Conservation (phyloP, 2,888 invertebrate genomes). For the Pterostichus niger region DNA sequence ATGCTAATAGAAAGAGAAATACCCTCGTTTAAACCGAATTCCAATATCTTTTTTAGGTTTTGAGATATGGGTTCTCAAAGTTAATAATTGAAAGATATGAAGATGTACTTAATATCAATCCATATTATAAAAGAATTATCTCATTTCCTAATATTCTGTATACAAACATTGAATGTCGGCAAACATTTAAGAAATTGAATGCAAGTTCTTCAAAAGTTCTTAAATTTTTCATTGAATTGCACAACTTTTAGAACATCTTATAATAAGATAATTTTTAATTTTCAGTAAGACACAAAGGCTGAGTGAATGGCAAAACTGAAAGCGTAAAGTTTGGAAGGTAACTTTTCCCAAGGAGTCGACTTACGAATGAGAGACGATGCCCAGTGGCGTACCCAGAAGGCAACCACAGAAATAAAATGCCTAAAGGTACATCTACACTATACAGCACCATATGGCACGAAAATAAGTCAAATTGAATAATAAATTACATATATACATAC, state of each 20-base stretch:
- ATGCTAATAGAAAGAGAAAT: too few relatives aligned
- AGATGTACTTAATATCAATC: too few relatives aligned
- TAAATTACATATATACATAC: too few relatives aligned
- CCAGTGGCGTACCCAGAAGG: neutral
- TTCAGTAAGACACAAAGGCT: conserved; percentile 1
- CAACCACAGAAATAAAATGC: neutral
- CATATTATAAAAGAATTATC: too few relatives aligned
- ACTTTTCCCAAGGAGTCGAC: neutral
- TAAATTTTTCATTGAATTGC: neutral
- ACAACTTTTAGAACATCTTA: neutral
- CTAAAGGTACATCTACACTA: too few relatives aligned
- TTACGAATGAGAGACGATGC: neutral
- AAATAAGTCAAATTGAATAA: too few relatives aligned
- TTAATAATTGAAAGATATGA: too few relatives aligned
- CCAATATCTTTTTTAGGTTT: too few relatives aligned
- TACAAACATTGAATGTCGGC: neutral
- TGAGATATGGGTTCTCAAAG: too few relatives aligned
- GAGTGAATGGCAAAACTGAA: neutral
- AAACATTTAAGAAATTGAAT: neutral
- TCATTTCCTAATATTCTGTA: too few relatives aligned
- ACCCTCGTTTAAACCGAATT: too few relatives aligned
- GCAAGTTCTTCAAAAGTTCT: neutral
- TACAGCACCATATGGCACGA: too few relatives aligned
- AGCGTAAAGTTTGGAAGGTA: conserved; percentile 2
- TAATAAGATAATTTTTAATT: conserved; percentile 13